These are phyloP conservation scores for Ormyrus rosae DNA, from an alignment of 2,888 invertebrate species.

Conservation along the genomic window DNA sequence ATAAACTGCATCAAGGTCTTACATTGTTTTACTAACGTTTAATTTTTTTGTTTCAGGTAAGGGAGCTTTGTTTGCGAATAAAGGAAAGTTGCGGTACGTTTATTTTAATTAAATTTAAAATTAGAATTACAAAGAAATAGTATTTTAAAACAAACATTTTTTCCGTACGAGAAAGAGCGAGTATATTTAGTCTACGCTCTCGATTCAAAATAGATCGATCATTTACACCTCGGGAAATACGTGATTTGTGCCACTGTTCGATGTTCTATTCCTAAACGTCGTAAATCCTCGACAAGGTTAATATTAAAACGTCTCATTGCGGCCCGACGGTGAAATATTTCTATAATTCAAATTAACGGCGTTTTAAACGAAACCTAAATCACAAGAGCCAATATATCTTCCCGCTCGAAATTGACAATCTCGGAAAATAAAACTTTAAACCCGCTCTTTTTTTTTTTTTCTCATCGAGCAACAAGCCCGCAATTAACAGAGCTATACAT, in stretches of 20 bases:
- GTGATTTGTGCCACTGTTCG: constrained; percentile 41
- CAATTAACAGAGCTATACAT: not conserved
- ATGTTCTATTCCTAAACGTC: constrained; percentile 29
- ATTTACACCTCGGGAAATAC: constrained; percentile 28
- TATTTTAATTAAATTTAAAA: too few relatives aligned
- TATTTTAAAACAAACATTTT: too few relatives aligned
- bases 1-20: too few relatives aligned
- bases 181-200: too few relatives aligned
- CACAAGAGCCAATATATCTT: too few relatives aligned
- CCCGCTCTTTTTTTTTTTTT: too few relatives aligned
- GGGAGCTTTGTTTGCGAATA: not conserved
- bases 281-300: constrained; percentile 46
- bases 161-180: too few relatives aligned
- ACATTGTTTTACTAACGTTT: not conserved
- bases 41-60: constrained; percentile 36
- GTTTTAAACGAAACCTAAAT: not conserved
- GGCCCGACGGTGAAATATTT: constrained; percentile 5
- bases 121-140: too few relatives aligned
- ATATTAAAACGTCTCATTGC: constrained; percentile 17
- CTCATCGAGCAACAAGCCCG: too few relatives aligned
- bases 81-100: too few relatives aligned
- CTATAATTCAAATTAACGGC: constrained; percentile 19
- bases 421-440: too few relatives aligned
- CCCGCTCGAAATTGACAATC: too few relatives aligned
- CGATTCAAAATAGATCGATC: constrained; percentile 29